Evolutionary conservation across 2,888 invertebrate genomes (phyloP), one percentile per base, ranked within the genome.

Genomic region (Bellardia pandia): DNA sequence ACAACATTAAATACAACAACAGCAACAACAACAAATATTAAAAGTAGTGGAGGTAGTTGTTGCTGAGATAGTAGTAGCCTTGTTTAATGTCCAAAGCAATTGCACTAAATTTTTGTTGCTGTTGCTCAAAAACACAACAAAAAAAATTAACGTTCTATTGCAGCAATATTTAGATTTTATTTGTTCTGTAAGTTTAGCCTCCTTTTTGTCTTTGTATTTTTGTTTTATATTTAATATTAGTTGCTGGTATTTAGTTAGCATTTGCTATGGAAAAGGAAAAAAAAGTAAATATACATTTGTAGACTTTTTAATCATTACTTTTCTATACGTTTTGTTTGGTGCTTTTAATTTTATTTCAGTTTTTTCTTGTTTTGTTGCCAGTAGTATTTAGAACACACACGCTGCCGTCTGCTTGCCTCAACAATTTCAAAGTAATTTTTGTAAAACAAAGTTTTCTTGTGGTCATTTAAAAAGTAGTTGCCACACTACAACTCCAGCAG

Each of bases 21-120:
- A 23, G 9, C 13, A 53, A 62, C 42, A 66, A 62, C 79, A 74
- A 37, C 56, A 75, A 85, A 56, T 75, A 76, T 80, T 75, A 79
- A 75, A 69, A 69, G 64, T 33, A 11, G 16, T 53, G n/a, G 56
- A 62, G 23, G 0, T 83, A 56, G 51, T 68, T 16, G 68, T 11
- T 62, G 66, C 23, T 48, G 42, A 74, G 76, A 42, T 77, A 16
- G 60, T 75, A 64, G 87, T 82, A 87, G 85, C 81, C 62, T 74
- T 82, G 87, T 80, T 62, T 80, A 80, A 84, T 66, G 86, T 87
- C 87, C 64, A 85, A 82, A 79, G 87, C 85, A 87, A 87, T 87
- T 87, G 85, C 85, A 64, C 60, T 87, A 56, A 87, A 78, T 85
- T 85, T 75, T 74, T 51, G 45, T 51, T 69, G 6, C 30, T 64